Evolutionary conservation across 2,888 invertebrate genomes (phyloP), one percentile per base, ranked within the genome.

Genomic region (Archips crataeganus): DNA sequence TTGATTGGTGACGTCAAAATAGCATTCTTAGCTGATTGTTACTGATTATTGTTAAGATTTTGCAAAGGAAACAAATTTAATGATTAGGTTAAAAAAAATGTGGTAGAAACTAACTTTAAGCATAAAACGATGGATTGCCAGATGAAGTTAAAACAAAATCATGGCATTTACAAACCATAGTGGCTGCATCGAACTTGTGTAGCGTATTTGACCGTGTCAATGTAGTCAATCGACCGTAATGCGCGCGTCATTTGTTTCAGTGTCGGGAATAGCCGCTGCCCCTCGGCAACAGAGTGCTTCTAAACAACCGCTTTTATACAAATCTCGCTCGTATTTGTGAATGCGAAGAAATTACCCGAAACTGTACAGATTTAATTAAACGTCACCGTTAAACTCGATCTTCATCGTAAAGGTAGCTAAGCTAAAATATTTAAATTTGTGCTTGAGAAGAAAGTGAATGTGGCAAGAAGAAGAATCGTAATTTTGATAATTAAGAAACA

Each of bases 281-380:
- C 88, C 87, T 87, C 83, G 76, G 77, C 82, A 89, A 89, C 87
- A 89, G 89, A 88, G 91, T 90, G 90, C 86, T 90, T 86, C 84
- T 79, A 90, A 91, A 90, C 84, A 89, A 84, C 36, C 54, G 59
- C 34, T 70, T 70, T 70, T 54, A 61, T 65, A 70, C 13, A 36
- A 10, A 69, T 63, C 13, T 63, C 59, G 60, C 23, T 47, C 32
- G 54, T 54, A 32, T 65, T 74, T 81, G 85, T 83, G 81, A 85
- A 86, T 84, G 85, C 84, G 81, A 85, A 85, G 82, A 85, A 89
- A 88, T 87, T 87, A 86, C 85, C 82, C 81, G 79, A 85, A 84
- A 87, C 87, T 86, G 87, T 89, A 90, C 88, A 87, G 85, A 87
- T 84, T 88, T 85, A 91, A 91, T 92, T 91, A 90, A 89, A 88